phyloP scores from a whole-genome alignment of 2,113 vertebrate species.

The Pseudorectes ferrugineus region DNA sequence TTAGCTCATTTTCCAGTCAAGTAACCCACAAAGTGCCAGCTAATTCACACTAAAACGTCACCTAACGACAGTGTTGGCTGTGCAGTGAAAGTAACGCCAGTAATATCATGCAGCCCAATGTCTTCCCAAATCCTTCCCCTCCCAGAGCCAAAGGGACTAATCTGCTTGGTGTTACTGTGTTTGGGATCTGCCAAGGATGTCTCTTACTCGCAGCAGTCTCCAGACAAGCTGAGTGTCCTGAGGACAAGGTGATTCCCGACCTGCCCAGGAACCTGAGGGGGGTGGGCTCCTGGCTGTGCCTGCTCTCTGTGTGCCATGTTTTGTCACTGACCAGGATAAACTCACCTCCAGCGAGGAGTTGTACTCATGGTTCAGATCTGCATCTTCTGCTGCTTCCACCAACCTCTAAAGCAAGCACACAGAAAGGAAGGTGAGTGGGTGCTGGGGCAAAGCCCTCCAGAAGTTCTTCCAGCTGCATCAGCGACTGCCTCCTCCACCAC shows the following conservation, averaged over 20 bases:
- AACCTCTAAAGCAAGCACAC: conserved; percentile 73
- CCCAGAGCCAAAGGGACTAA: not conserved
- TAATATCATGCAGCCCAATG: rapidly evolving
- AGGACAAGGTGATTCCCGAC: not conserved
- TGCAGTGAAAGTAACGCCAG: not conserved
- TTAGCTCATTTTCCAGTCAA: conserved; percentile 24
- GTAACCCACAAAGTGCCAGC: not conserved
- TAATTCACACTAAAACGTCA: rapidly evolving
- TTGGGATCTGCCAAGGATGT: not conserved
- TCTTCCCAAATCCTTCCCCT: not conserved
- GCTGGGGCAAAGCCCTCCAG: not conserved
- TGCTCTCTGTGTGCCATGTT: not conserved
- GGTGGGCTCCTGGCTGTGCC: not conserved
- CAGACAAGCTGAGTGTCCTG: not conserved
- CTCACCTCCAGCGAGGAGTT: conserved; percentile 87
- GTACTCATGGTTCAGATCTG: conserved; percentile 88
- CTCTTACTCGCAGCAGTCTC: not conserved
- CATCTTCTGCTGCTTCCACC: conserved; percentile 90
- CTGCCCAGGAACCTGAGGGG: not conserved
- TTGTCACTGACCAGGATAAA: not conserved
- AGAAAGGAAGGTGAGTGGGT: not conserved
- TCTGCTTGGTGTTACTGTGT: not conserved
- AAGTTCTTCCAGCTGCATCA: not conserved
- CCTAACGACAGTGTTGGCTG: not conserved
- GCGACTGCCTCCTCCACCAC: not conserved